Conservation (phyloP, 2,888 invertebrate genomes). For the Philonicus albiceps region DNA sequence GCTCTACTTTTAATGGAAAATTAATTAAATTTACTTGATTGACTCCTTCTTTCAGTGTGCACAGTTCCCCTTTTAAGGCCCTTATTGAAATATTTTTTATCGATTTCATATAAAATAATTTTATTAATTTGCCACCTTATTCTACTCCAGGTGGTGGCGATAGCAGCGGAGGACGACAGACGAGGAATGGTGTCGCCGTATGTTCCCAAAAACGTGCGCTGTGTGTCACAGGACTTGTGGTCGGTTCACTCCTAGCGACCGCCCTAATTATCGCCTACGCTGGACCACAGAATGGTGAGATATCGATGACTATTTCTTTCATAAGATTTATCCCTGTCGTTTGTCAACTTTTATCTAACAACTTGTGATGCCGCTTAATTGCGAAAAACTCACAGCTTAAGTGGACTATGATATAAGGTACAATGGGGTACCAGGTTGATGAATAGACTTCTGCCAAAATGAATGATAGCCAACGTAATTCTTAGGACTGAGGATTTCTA, state of each 20-base stretch:
- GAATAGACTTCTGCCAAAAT: background rate
- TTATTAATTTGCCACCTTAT: slow-evolving; percentile 41
- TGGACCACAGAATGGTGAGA: slow-evolving; percentile 82
- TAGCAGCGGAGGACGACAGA: slow-evolving; percentile 62
- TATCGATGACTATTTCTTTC: slow-evolving; percentile 42
- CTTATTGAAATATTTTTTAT: background rate
- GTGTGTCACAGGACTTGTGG: slow-evolving; percentile 79
- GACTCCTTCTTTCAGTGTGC: background rate
- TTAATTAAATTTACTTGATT: background rate
- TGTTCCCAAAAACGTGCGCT: slow-evolving; percentile 88
- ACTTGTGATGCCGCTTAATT: background rate
- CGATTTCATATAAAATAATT: background rate
- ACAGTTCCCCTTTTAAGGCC: background rate
- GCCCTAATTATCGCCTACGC: slow-evolving; percentile 91
- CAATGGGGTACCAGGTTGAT: background rate
- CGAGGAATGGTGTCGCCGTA: slow-evolving; percentile 75
- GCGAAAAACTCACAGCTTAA: background rate
- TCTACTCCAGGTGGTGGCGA: slow-evolving; percentile 56
- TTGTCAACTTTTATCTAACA: slow-evolving; percentile 13
- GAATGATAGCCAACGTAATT: background rate
- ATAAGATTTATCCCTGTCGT: background rate
- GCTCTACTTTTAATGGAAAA: background rate
- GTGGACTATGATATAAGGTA: background rate
- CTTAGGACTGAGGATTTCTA: background rate
- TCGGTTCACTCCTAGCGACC: slow-evolving; percentile 80